A percentile compares a stretch with the other conserved stretches of the same genome.
phyloP scores from a whole-genome alignment of 2,113 vertebrate species.

The Lamprotornis superbus region DNA sequence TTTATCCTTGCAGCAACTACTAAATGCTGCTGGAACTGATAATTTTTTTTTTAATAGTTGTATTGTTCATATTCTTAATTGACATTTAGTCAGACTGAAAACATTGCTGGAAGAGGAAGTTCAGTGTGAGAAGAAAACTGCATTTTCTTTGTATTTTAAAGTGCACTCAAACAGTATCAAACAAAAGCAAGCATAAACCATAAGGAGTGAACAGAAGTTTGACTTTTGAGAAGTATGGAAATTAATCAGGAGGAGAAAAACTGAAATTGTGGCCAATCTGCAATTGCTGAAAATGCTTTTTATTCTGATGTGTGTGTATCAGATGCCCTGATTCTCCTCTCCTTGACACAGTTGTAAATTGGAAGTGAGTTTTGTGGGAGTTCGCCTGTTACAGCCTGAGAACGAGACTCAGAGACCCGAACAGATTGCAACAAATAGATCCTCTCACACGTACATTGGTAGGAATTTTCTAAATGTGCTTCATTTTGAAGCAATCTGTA shows the following conservation, averaged over 20 bases:
- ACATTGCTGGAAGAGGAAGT: neutral
- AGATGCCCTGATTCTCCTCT: slow-evolving; percentile 37
- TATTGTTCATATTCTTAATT: neutral
- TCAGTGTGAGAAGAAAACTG: neutral
- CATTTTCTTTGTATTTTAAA: neutral
- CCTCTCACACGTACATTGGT: neutral
- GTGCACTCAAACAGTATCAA: slow-evolving; percentile 3
- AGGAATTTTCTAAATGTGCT: neutral
- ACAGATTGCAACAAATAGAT: slow-evolving; percentile 46
- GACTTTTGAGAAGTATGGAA: slow-evolving; percentile 46
- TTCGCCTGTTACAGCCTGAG: slow-evolving; percentile 19
- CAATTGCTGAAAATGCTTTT: slow-evolving; percentile 26
- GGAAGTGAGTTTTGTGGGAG: slow-evolving; percentile 15
- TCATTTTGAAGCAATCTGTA: neutral
- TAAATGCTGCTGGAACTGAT: neutral
- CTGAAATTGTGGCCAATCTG: slow-evolving; percentile 40
- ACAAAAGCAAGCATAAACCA: slow-evolving; percentile 35
- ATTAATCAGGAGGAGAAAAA: slow-evolving; percentile 40
- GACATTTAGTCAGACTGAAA: neutral
- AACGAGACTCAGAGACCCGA: neutral
- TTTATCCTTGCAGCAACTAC: neutral
- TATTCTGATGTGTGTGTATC: slow-evolving; percentile 3
- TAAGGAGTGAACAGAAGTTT: slow-evolving; percentile 61
- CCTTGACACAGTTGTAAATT: slow-evolving; percentile 39
- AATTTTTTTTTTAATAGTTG: neutral